These are phyloP conservation scores for Drosophila nannoptera DNA, from an alignment of 1,140 invertebrate species.

Conservation along the genomic window DNA sequence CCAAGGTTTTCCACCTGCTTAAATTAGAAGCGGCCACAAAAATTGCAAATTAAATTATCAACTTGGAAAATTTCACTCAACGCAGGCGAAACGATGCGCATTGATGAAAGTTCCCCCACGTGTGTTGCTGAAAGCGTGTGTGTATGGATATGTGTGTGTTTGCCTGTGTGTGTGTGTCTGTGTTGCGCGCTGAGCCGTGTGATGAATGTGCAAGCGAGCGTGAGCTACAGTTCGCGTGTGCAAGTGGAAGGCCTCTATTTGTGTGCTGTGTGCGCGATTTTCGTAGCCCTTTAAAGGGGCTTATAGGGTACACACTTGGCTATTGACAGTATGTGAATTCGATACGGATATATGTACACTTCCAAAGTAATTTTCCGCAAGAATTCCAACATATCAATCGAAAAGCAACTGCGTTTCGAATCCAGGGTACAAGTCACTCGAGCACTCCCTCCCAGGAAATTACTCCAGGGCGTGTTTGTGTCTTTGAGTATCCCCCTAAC, in stretches of 20 bases:
- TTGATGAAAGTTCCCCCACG: conserved; percentile 47
- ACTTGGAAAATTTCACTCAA: conserved; percentile 58
- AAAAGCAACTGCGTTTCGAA: too few relatives aligned
- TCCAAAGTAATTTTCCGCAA: too few relatives aligned
- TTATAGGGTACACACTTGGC: too few relatives aligned
- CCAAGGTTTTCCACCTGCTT: conserved; percentile 52
- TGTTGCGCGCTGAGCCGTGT: conserved; percentile 67
- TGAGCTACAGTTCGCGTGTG: conserved; percentile 66
- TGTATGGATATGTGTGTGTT: conserved; percentile 10
- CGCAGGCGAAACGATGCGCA: conserved; percentile 35
- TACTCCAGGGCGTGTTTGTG: conserved; percentile 6
- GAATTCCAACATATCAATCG: too few relatives aligned
- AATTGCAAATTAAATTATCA: conserved; percentile 75
- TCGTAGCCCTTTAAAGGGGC: too few relatives aligned
- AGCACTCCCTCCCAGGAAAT: too few relatives aligned
- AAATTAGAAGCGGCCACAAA: conserved; percentile 65
- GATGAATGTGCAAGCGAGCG: conserved; percentile 76
- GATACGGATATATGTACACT: too few relatives aligned
- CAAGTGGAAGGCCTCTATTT: conserved; percentile 42
- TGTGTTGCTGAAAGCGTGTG: conserved; percentile 15
- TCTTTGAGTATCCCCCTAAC: conserved; percentile 39
- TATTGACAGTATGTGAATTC: too few relatives aligned
- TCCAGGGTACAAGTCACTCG: too few relatives aligned
- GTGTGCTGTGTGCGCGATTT: neutral
- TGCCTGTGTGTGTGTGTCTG: conserved; percentile 8